Evolutionary conservation across 2,113 vertebrate species (phyloP).

Genomic region (Pedetes capensis): DNA sequence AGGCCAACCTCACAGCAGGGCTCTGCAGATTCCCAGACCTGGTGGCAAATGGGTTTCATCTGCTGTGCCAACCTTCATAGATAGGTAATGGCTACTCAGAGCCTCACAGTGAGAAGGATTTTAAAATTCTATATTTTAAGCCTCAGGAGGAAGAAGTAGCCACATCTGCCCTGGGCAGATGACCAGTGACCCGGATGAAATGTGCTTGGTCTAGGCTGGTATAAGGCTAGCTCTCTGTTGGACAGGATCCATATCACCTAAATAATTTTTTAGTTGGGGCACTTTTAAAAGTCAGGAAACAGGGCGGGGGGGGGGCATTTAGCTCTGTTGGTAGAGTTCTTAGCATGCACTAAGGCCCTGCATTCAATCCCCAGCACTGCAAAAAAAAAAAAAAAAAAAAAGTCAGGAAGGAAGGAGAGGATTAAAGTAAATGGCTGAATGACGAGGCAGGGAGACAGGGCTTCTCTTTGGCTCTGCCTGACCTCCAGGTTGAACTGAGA

Average conservation of each 20-base stretch:
- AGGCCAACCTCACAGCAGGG: background rate
- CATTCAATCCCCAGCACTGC: no score
- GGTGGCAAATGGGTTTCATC: background rate
- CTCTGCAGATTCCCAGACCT: background rate
- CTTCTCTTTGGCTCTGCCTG: no score
- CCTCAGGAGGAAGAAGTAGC: background rate
- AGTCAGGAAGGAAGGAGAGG: background rate
- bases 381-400: no score
- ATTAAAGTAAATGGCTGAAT: background rate
- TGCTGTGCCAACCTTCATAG: background rate
- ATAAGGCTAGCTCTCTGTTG: background rate
- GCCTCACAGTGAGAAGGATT: background rate
- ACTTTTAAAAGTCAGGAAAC: background rate
- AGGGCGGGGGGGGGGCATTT: no score
- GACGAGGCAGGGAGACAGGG: rapidly evolving
- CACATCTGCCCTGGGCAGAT: no score
- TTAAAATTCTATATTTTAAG: background rate
- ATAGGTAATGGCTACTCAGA: background rate
- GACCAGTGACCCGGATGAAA: background rate
- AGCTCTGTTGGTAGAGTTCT: no score
- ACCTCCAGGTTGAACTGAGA: background rate
- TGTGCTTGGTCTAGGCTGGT: background rate
- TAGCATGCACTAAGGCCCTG: no score
- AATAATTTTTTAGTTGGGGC: background rate
- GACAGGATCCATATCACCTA: background rate